phyloP scores from a whole-genome alignment of 2,888 invertebrate genomes.

The Drosophila mulleri region DNA sequence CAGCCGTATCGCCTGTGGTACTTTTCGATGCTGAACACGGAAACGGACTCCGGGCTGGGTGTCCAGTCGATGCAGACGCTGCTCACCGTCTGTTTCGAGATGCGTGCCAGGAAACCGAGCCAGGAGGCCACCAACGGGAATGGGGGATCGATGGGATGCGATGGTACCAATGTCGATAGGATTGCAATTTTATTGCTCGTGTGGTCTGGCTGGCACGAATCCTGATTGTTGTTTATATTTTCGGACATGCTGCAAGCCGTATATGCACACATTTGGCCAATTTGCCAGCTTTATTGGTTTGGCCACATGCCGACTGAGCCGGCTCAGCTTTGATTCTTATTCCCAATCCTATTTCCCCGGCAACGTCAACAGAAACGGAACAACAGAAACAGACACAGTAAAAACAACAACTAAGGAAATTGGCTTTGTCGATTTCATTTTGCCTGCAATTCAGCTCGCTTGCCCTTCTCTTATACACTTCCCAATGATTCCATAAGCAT shows the following conservation, averaged over 20 bases:
- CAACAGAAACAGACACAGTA: constrained; percentile 9
- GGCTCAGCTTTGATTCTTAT: constrained; percentile 61
- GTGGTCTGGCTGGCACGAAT: constrained; percentile 15
- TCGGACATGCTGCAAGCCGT: constrained; percentile 61
- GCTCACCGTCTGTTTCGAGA: constrained; percentile 77
- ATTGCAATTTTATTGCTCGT: constrained; percentile 39
- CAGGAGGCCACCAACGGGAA: constrained; percentile 5
- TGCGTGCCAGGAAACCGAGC: constrained; percentile 70
- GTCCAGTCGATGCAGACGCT: constrained; percentile 82
- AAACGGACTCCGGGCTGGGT: constrained; percentile 55
- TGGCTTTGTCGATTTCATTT: constrained; percentile 52
- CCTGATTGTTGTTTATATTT: constrained; percentile 61
- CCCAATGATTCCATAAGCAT: not conserved
- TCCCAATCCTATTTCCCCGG: constrained; percentile 54
- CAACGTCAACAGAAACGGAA: constrained; percentile 40
- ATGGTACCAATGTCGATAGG: constrained; percentile 25
- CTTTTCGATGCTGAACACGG: constrained; percentile 83
- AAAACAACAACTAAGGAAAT: constrained; percentile 46
- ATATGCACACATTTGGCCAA: constrained; percentile 70
- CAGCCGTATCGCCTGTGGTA: constrained; percentile 78
- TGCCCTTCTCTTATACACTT: not conserved
- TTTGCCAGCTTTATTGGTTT: constrained; percentile 70
- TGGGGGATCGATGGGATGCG: not conserved
- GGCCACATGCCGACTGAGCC: constrained; percentile 69
- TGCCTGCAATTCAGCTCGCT: not conserved